phyloP scores from a whole-genome alignment of 2,888 invertebrate species.

The Choreutis nemorana region DNA sequence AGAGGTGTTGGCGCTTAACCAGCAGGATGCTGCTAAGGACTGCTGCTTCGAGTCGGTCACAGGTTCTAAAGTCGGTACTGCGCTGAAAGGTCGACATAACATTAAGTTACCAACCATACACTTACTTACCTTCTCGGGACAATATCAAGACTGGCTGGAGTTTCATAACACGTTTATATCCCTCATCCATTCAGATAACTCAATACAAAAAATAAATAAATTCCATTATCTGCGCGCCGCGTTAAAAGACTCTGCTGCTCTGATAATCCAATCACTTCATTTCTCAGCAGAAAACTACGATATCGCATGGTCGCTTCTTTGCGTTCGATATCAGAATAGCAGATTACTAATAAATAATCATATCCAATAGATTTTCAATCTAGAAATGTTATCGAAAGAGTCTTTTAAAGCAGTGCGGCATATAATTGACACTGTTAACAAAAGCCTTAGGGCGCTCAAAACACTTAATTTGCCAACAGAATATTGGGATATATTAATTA shows the following conservation, averaged over 20 bases:
- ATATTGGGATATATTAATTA: constrained; percentile 8
- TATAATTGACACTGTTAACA: constrained; percentile 7
- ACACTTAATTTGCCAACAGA: constrained; percentile 8
- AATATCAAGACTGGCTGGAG: constrained; percentile 10
- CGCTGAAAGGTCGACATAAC: constrained; percentile 4
- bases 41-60: constrained; percentile 6
- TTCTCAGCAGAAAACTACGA: constrained; percentile 10
- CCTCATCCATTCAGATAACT: constrained; percentile 6
- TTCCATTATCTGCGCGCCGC: constrained; percentile 9
- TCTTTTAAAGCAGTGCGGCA: constrained; percentile 5
- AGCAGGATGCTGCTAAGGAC: neutral
- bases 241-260: constrained; percentile 14
- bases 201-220: constrained; percentile 9
- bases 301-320: constrained; percentile 9
- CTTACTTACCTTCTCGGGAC: constrained; percentile 5
- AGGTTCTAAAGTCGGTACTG: constrained; percentile 6
- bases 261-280: constrained; percentile 12
- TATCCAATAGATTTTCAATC: constrained; percentile 7
- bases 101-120: constrained; percentile 9
- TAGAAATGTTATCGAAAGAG: constrained; percentile 4
- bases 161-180: constrained; percentile 10
- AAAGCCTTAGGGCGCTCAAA: constrained; percentile 9
- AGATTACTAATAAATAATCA: constrained; percentile 9
- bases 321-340: constrained; percentile 10
- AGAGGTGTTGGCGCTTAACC: constrained; percentile 5